Evolutionary conservation across 2,888 invertebrate genomes (phyloP).

Genomic region (Ornithoptera alexandrae): DNA sequence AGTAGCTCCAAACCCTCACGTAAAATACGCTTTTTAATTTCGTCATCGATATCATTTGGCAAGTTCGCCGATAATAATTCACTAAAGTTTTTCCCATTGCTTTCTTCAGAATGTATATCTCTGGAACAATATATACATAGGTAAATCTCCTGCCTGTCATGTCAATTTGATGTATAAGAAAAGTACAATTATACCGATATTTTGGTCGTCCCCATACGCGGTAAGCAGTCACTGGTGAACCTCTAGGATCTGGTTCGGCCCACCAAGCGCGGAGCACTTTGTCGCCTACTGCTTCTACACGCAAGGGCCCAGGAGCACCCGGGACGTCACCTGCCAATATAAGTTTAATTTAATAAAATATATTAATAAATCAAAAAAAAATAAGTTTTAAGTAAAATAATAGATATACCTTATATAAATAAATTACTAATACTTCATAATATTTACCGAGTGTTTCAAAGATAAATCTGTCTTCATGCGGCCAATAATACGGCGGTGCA

Average conservation of each 20-base stretch:
- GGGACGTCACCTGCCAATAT: conserved; percentile 84
- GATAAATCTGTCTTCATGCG: conserved; percentile 83
- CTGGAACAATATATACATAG: conserved; percentile 28
- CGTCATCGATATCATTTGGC: conserved; percentile 58
- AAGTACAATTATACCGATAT: conserved; percentile 46
- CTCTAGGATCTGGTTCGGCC: conserved; percentile 88
- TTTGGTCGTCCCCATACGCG: conserved; percentile 85
- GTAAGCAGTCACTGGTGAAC: conserved; percentile 86
- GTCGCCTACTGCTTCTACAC: conserved; percentile 85
- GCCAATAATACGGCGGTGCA: conserved; percentile 84
- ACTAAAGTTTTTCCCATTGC: conserved; percentile 56
- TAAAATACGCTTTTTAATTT: conserved; percentile 58
- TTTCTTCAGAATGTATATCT: conserved; percentile 42
- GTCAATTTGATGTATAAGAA: background rate
- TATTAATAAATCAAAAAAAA: background rate
- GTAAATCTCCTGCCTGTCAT: background rate
- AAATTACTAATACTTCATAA: background rate
- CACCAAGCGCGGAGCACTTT: conserved; percentile 89
- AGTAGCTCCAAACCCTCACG: conserved; percentile 80
- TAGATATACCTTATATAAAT: too few relatives aligned
- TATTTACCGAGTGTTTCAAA: conserved; percentile 86
- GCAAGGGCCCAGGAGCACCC: conserved; percentile 87
- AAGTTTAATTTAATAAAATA: background rate
- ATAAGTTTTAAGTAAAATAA: background rate
- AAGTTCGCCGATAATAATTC: conserved; percentile 52